Conservation (phyloP, 2,113 vertebrate genomes). For the Paradoxurus hermaphroditus region DNA sequence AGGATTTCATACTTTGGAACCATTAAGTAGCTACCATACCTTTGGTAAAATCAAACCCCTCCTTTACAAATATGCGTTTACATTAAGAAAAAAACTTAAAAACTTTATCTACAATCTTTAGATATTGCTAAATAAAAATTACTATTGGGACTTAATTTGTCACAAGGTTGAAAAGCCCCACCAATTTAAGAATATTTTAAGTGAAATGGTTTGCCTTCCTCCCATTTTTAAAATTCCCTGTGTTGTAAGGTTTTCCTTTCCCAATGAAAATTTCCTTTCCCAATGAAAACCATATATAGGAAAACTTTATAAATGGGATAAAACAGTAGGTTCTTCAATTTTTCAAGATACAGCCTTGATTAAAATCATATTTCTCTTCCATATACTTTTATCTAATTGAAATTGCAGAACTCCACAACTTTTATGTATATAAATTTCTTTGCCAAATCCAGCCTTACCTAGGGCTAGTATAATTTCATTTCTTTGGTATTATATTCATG, state of each 20-base stretch:
- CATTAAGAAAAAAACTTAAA: background rate
- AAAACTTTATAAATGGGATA: background rate
- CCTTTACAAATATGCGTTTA: constrained; percentile 5
- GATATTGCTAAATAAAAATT: constrained; percentile 30
- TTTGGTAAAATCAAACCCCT: constrained; percentile 49
- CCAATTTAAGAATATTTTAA: background rate
- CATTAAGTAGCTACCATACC: constrained; percentile 34
- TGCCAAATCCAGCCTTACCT: constrained; percentile 46
- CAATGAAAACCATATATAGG: background rate
- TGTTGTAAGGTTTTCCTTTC: background rate
- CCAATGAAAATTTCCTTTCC: background rate
- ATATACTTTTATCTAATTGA: constrained; percentile 70
- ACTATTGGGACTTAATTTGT: background rate
- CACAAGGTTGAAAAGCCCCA: background rate
- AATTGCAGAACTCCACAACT: constrained; percentile 72
- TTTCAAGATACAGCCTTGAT: constrained; percentile 18
- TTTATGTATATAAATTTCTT: constrained; percentile 73
- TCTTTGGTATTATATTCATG: constrained; percentile 51
- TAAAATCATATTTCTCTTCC: constrained; percentile 68
- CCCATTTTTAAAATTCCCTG: background rate
- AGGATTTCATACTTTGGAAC: constrained; percentile 53
- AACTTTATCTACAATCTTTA: constrained; percentile 29
- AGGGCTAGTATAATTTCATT: constrained; percentile 56
- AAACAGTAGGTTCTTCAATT: constrained; percentile 10
- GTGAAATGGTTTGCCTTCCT: background rate